Evolutionary conservation across 2,797 vertebrate genomes (phyloP).

Genomic region (Orientallactaga sibirica): DNA sequence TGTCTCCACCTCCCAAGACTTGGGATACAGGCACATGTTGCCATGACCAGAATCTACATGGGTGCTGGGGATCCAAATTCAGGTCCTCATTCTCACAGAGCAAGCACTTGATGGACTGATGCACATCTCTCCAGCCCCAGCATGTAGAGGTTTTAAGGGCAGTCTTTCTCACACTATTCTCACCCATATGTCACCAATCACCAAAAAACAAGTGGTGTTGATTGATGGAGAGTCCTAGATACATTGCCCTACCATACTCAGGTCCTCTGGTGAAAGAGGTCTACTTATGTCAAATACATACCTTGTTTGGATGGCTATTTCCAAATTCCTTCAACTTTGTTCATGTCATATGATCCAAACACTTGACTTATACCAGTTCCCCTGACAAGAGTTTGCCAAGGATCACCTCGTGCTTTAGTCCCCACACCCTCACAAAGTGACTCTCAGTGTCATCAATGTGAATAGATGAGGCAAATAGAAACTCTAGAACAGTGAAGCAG

Average conservation of each 20-base stretch:
- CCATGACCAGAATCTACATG: too few species aligned
- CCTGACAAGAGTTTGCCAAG: background rate
- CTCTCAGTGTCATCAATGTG: fast-evolving
- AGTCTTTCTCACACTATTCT: background rate
- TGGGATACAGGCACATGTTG: too few species aligned
- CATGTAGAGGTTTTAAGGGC: background rate
- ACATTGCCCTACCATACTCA: background rate
- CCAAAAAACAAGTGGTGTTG: background rate
- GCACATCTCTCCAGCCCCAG: too few species aligned
- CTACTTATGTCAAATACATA: background rate
- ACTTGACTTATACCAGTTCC: background rate
- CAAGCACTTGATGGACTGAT: too few species aligned
- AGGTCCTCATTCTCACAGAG: too few species aligned
- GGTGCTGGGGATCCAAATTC: too few species aligned
- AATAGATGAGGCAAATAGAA: background rate
- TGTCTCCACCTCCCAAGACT: too few species aligned
- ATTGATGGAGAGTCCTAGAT: background rate
- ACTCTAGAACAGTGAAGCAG: background rate
- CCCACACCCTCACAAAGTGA: background rate
- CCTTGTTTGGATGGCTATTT: background rate
- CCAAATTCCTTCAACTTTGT: too few species aligned
- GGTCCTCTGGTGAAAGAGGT: background rate
- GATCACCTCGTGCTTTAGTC: background rate
- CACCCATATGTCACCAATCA: background rate
- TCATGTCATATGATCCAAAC: background rate